Percentiles rank a stretch among this genome's conserved stretches.
phyloP scores from a whole-genome alignment of 2,113 vertebrate species.

The Actenoides hombroni region DNA sequence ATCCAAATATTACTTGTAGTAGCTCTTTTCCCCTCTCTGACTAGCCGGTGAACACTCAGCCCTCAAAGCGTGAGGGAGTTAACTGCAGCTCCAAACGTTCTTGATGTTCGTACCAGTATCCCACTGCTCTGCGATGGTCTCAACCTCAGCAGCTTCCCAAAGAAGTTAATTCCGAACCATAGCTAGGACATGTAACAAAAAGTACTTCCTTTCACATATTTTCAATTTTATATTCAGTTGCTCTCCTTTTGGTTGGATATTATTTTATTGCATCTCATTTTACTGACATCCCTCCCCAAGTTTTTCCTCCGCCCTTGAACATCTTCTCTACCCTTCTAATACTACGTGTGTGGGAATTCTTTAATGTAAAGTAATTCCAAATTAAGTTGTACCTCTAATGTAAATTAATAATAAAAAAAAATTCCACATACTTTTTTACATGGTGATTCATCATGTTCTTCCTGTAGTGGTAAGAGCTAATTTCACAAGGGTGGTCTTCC shows the following conservation, averaged over 20 bases:
- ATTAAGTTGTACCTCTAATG: background rate
- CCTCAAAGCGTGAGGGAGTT: background rate
- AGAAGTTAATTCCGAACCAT: background rate
- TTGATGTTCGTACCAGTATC: rapidly evolving
- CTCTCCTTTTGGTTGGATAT: background rate
- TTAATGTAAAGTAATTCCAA: background rate
- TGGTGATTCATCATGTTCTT: background rate
- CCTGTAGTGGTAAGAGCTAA: background rate
- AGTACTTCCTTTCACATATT: background rate
- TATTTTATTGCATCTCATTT: background rate
- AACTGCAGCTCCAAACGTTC: background rate
- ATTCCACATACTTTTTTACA: background rate
- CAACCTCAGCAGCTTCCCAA: background rate
- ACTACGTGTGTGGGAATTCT: background rate
- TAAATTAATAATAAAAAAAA: background rate
- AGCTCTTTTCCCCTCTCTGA: no score
- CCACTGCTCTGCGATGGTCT: background rate
- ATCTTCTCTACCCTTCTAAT: background rate
- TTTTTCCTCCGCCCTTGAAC: background rate
- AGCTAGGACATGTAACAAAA: background rate
- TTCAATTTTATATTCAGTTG: background rate
- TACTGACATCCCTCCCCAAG: background rate
- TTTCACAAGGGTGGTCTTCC: background rate
- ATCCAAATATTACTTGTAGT: background rate
- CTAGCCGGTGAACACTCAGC: no score